Percentiles rank a stretch among this genome's conserved stretches.
Conservation (phyloP, 2,797 vertebrate genomes). For the Nannoperca obscura region DNA sequence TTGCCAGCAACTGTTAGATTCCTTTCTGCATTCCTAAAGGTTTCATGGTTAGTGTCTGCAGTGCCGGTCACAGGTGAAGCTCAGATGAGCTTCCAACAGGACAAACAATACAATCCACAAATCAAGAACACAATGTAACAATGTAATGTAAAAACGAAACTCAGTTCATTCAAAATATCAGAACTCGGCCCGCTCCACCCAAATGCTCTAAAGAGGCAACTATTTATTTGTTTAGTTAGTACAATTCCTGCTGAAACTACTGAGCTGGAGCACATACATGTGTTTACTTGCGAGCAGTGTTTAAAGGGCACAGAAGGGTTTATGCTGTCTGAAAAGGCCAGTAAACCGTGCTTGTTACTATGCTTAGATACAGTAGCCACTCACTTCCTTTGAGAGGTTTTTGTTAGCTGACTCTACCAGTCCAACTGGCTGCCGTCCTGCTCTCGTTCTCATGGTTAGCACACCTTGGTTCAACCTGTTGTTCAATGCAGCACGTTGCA, state of each 20-base stretch:
- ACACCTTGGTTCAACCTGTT: constrained; percentile 76
- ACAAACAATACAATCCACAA: constrained; percentile 44
- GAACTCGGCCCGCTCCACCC: constrained; percentile 36
- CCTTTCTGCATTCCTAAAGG: constrained; percentile 69
- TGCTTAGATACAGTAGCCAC: constrained; percentile 54
- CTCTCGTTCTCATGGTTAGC: constrained; percentile 66
- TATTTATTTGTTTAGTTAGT: constrained; percentile 2
- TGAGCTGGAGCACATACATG: not conserved
- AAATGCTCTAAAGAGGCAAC: not conserved
- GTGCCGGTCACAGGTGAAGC: constrained; percentile 20
- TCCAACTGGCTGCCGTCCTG: constrained; percentile 75
- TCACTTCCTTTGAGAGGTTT: constrained; percentile 56
- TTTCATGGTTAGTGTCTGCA: constrained; percentile 32
- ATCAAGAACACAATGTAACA: constrained; percentile 42
- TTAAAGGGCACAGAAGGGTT: constrained; percentile 3
- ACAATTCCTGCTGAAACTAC: not conserved
- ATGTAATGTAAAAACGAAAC: constrained; percentile 15
- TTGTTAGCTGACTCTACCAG: constrained; percentile 76
- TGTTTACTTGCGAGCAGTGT: not conserved
- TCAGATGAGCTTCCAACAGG: constrained; percentile 3
- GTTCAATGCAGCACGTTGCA: constrained; percentile 39
- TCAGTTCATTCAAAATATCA: constrained; percentile 12
- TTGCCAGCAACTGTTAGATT: constrained; percentile 48
- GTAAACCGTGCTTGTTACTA: constrained; percentile 11
- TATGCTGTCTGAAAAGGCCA: constrained; percentile 6